Percentiles rank a stretch among this genome's conserved stretches.
These are phyloP conservation scores for Zaprionus inermis DNA, from an alignment of 1,140 invertebrate species.

Conservation along the genomic window DNA sequence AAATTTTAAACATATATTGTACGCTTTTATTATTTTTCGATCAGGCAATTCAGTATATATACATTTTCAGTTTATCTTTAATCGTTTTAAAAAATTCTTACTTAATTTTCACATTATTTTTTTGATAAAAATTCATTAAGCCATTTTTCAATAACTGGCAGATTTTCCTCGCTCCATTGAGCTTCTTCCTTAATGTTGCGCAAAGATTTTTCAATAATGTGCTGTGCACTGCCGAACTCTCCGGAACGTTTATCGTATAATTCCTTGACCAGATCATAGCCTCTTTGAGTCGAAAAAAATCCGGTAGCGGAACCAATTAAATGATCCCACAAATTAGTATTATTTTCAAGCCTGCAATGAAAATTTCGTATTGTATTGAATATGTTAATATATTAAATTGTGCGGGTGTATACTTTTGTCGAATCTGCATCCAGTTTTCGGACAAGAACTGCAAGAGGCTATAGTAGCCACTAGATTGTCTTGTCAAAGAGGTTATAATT, in stretches of 20 bases:
- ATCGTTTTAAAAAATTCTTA: too few relatives aligned
- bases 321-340: slow-evolving; percentile 89
- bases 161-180: slow-evolving; percentile 88
- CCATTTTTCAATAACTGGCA: slow-evolving; percentile 89
- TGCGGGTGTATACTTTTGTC: slow-evolving; percentile 85
- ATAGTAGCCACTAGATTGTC: slow-evolving; percentile 88
- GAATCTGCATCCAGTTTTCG: slow-evolving; percentile 88
- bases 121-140: slow-evolving; percentile 85
- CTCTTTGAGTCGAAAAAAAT: slow-evolving; percentile 89
- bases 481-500: slow-evolving; percentile 89
- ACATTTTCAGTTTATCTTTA: too few relatives aligned
- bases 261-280: slow-evolving; percentile 87
- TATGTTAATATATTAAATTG: background rate
- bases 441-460: slow-evolving; percentile 89
- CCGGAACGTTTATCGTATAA: slow-evolving; percentile 86
- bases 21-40: background rate
- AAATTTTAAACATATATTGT: too few relatives aligned
- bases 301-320: slow-evolving; percentile 89
- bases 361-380: background rate
- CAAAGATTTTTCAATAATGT: slow-evolving; percentile 88
- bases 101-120: background rate
- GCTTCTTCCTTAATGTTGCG: slow-evolving; percentile 88
- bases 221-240: slow-evolving; percentile 88
- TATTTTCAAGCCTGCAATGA: slow-evolving; percentile 86
- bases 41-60: background rate